Percentiles rank a stretch among this genome's conserved stretches.
phyloP scores from a whole-genome alignment of 2,113 vertebrate species.

The Brachyistius frenatus region DNA sequence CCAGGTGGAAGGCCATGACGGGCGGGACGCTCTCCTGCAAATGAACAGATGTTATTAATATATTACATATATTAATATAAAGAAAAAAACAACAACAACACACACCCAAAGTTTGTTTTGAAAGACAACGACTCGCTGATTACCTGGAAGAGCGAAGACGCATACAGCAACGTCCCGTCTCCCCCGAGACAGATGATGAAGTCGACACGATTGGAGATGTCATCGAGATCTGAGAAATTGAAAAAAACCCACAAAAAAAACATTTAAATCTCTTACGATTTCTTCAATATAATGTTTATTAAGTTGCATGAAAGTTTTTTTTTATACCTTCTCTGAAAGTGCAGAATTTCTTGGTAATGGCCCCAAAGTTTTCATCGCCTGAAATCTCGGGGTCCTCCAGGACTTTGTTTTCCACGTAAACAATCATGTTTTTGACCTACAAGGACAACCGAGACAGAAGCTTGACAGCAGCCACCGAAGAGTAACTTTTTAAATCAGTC shows the following conservation, averaged over 20 bases:
- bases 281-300: background rate
- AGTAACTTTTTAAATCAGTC: too few species aligned
- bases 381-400: constrained; percentile 93
- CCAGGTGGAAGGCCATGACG: constrained; percentile 88
- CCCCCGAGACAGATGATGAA: constrained; percentile 88
- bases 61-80: background rate
- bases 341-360: constrained; percentile 94
- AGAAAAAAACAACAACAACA: background rate
- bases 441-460: constrained; percentile 9
- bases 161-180: constrained; percentile 88
- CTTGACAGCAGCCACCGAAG: background rate
- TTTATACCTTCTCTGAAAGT: constrained; percentile 93
- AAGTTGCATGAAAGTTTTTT: background rate
- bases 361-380: constrained; percentile 90
- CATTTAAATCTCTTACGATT: background rate
- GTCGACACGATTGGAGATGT: constrained; percentile 86
- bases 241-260: background rate
- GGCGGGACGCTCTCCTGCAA: constrained; percentile 86
- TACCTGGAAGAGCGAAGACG: constrained; percentile 89
- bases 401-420: constrained; percentile 97
- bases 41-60: background rate
- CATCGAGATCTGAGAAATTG: constrained; percentile 86
- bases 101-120: background rate
- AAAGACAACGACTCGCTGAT: background rate
- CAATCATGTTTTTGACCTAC: constrained; percentile 94